A percentile compares a stretch with the other conserved stretches of the same genome.
These are phyloP conservation scores for Clanis bilineata DNA, from an alignment of 2,888 invertebrate species.

Conservation along the genomic window DNA sequence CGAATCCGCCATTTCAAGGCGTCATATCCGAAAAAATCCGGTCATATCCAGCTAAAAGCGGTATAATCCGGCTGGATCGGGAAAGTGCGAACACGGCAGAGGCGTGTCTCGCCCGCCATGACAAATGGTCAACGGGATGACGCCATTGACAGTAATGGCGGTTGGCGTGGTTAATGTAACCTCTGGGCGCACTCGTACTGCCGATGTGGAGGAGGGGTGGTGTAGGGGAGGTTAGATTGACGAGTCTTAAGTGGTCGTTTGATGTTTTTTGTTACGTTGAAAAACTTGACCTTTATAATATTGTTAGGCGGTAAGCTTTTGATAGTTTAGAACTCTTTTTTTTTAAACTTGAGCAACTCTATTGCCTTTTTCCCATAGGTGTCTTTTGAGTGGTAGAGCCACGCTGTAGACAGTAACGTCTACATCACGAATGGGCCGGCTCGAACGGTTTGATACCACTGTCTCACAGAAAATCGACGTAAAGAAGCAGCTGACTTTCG, in stretches of 20 bases:
- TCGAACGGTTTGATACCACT: too few species aligned
- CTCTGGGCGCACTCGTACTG: conserved; percentile 25
- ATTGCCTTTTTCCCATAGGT: too few species aligned
- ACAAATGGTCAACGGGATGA: conserved; percentile 61
- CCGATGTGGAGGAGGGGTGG: not conserved
- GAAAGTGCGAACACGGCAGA: conserved; percentile 46
- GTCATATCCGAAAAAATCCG: conserved; percentile 13
- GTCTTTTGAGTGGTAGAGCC: too few species aligned
- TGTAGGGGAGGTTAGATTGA: not conserved
- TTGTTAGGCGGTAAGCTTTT: too few species aligned
- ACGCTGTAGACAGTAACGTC: too few species aligned
- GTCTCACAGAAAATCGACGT: too few species aligned
- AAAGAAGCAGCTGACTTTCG: too few species aligned
- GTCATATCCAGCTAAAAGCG: conserved; percentile 32
- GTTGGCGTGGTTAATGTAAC: conserved; percentile 35
- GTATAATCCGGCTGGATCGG: conserved; percentile 35
- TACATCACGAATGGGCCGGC: too few species aligned
- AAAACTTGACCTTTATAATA: not conserved
- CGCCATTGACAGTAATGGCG: conserved; percentile 59
- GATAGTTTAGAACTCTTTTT: too few species aligned
- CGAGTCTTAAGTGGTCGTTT: conserved; percentile 3
- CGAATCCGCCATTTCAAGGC: not conserved
- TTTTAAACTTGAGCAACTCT: too few species aligned
- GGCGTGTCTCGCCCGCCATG: conserved; percentile 51
- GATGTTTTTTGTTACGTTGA: not conserved